These are phyloP conservation scores for Bovichtus diacanthus DNA, from an alignment of 2,797 vertebrate species.

Conservation along the genomic window DNA sequence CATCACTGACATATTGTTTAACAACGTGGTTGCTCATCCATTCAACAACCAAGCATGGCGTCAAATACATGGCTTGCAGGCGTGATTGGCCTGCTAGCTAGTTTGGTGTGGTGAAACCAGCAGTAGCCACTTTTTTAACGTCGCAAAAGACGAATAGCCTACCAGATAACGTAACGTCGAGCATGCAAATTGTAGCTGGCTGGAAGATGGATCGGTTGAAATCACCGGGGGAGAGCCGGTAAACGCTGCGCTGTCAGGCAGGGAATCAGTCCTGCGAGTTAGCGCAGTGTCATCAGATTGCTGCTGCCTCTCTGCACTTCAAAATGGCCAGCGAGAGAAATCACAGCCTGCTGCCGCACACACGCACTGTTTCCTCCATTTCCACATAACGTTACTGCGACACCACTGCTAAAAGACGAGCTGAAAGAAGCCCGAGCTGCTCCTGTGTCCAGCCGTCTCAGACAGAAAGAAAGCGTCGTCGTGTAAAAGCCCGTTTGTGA, in stretches of 20 bases:
- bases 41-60: conserved; percentile 7
- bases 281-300: conserved; percentile 75
- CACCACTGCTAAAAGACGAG: conserved; percentile 63
- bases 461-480: conserved; percentile 22
- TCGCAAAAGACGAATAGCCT: neutral
- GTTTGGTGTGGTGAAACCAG: neutral
- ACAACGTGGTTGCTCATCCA: conserved; percentile 34
- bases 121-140: neutral
- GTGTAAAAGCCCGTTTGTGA: conserved; percentile 54
- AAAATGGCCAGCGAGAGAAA: conserved; percentile 82
- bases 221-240: conserved; percentile 5
- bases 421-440: conserved; percentile 38
- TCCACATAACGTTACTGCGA: conserved; percentile 74
- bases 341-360: conserved; percentile 53
- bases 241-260: conserved; percentile 19
- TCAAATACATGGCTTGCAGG: conserved; percentile 23
- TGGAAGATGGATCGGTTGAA: conserved; percentile 1
- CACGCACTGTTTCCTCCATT: conserved; percentile 54
- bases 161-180: conserved; percentile 16
- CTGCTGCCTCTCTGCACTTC: conserved; percentile 63
- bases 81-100: conserved; percentile 39
- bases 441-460: conserved; percentile 7
- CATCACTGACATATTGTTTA: neutral
- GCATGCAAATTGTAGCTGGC: conserved; percentile 10
- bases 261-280: conserved; percentile 36